Base-by-base conservation (phyloP, 2,113 vertebrate genomes). In the Benitochromis conjunctus region DNA sequence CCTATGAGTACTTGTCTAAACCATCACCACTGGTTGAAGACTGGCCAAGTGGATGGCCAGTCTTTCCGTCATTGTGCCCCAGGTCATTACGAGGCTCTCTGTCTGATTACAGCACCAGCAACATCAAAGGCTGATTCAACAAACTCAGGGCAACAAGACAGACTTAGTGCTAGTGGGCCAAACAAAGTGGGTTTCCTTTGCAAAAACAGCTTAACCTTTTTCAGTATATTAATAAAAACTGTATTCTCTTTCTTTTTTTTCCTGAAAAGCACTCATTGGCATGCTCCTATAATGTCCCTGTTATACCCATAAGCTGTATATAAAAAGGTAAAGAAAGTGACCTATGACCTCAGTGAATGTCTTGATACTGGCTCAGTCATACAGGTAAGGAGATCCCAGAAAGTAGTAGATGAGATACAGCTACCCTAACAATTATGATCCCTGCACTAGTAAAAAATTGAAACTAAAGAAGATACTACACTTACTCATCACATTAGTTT, bases 351-450 rank as follows among this genome's bases (percentile, higher is more conserved):
- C 10, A 7, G 60, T 64, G 7, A 64, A 64, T 4, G 1, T 36
- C 2, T 64, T 1, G 18, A 64, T 36, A n/a, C 9, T 36, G n/a
- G 60, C 60, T n/a, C 60, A 38, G 4, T 38, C 4, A 2, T 0
- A 36, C 4, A 38, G 60, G 60, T n/a, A 64, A 64, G 60, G 36
- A 64, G 19, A 62, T 62, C 31, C 31, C 18, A 62, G 58, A 0
- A 62, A 36, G 31, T 60, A 2, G 58, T 6, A 34, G 29, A 1
- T 62, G 9, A 36, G 58, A 62, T 1, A 34, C 58, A 19, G 58
- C 31, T 29, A 62, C 58, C 16, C 9, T 0, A 3, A 0, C 19
- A 13, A 66, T 66, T 41, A 14, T 3, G 36, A 36, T 66, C 7
- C n/a, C 36, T 0, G 12, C n/a, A 41, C 12, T 3, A 13, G 12